Evolutionary conservation across 2,113 vertebrate species (phyloP).

Genomic region (Sylvilagus bachmani): DNA sequence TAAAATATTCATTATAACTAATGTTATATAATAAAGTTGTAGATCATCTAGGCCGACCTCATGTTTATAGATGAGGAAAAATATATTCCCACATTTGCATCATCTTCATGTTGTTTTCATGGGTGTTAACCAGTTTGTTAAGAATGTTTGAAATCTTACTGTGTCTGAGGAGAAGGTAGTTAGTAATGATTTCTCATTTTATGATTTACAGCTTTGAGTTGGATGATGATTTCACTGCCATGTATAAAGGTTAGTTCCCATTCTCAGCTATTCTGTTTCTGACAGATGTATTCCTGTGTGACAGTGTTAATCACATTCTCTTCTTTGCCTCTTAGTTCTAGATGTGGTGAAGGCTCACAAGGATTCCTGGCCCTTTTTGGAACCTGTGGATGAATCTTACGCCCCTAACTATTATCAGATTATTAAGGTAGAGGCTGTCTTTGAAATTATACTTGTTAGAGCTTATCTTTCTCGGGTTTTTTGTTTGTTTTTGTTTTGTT

Average conservation of each 20-base stretch:
- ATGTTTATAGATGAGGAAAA: background rate
- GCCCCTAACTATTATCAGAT: conserved; percentile 98
- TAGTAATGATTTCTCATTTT: conserved; percentile 40
- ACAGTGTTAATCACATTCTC: background rate
- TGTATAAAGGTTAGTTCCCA: conserved; percentile 95
- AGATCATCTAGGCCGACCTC: background rate
- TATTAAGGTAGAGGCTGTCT: conserved; percentile 92
- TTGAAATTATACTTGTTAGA: background rate
- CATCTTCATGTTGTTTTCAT: background rate
- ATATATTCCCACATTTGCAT: background rate
- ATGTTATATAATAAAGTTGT: background rate
- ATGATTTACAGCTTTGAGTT: conserved; percentile 93
- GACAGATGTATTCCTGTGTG: accelerated
- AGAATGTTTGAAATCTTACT: background rate
- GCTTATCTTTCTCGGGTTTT: background rate
- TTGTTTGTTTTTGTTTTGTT: background rate
- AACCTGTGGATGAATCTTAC: conserved; percentile 98
- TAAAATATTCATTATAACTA: background rate
- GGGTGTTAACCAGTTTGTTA: background rate
- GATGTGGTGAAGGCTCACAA: conserved; percentile 97
- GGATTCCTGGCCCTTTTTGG: conserved; percentile 98
- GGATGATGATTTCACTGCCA: conserved; percentile 97
- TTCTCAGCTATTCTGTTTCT: background rate
- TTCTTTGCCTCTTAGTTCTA: conserved; percentile 89
- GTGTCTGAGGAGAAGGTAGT: background rate